Percentiles rank a stretch among this genome's conserved stretches.
phyloP scores from a whole-genome alignment of 2,113 vertebrate species.

The Sphyrna mokarran region DNA sequence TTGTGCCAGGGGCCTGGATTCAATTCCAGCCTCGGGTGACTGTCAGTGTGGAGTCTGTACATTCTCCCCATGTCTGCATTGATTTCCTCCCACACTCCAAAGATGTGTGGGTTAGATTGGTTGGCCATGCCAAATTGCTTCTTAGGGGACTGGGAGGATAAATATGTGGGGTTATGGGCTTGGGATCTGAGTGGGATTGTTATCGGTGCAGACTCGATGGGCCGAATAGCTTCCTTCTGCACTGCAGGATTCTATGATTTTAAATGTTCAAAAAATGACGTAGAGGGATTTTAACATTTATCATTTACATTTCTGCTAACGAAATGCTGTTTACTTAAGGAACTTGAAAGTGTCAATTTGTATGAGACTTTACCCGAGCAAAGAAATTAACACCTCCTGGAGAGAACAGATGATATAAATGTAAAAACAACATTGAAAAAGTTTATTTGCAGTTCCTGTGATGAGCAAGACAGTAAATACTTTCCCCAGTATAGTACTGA shows the following conservation, averaged over 20 bases:
- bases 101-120: too few relatives aligned
- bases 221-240: too few relatives aligned
- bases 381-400: neutral
- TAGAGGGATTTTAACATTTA: neutral
- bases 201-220: too few relatives aligned
- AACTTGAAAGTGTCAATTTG: neutral
- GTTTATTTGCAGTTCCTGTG: neutral
- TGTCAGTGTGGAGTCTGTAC: too few relatives aligned
- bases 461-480: neutral
- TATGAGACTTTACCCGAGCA: neutral
- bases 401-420: neutral
- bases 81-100: too few relatives aligned
- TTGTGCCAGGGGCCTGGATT: too few relatives aligned
- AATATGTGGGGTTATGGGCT: too few relatives aligned
- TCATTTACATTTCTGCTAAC: neutral
- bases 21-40: too few relatives aligned
- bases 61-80: too few relatives aligned
- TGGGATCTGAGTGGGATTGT: too few relatives aligned
- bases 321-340: neutral
- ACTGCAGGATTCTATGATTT: neutral
- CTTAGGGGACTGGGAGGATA: neutral
- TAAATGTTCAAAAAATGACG: neutral
- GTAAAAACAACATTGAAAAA: neutral
- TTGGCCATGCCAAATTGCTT: too few relatives aligned
- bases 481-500: neutral